phyloP scores from a whole-genome alignment of 2,888 invertebrate genomes.

The Cheiracanthium punctorium region DNA sequence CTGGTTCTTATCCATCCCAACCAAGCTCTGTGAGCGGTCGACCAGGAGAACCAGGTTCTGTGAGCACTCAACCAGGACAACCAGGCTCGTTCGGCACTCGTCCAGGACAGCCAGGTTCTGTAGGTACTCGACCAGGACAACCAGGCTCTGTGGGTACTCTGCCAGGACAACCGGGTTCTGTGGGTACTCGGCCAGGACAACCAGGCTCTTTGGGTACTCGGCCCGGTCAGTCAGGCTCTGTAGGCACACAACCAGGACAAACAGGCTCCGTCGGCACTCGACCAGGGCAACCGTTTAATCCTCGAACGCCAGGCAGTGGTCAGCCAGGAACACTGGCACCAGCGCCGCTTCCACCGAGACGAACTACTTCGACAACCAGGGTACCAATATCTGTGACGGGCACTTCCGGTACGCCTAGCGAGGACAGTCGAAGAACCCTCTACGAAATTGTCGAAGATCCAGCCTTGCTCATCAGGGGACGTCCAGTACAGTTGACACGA shows the following conservation, averaged over 20 bases:
- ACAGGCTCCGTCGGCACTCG: background rate
- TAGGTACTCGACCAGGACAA: background rate
- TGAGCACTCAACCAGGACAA: background rate
- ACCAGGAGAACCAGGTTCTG: background rate
- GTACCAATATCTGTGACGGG: slow-evolving; percentile 46
- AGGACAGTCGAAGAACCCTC: slow-evolving; percentile 53
- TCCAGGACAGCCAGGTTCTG: background rate
- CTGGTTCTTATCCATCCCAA: slow-evolving; percentile 5
- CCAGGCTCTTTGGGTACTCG: no score
- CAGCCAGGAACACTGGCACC: background rate
- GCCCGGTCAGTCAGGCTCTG: no score
- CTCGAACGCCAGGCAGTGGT: slow-evolving; percentile 1
- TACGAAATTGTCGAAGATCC: slow-evolving; percentile 70
- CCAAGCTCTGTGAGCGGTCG: background rate
- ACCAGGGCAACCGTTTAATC: background rate
- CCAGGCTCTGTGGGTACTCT: background rate
- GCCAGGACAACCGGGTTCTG: background rate
- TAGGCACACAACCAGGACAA: no score
- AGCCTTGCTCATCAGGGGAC: slow-evolving; percentile 58
- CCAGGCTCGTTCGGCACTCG: background rate
- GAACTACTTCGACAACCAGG: slow-evolving; percentile 17
- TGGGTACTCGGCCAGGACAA: no score
- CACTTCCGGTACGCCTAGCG: slow-evolving; percentile 40
- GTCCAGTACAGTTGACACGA: slow-evolving; percentile 63
- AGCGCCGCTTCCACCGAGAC: slow-evolving; percentile 5